Conservation (phyloP, 2,888 invertebrate species). For the Hesperia comma region DNA sequence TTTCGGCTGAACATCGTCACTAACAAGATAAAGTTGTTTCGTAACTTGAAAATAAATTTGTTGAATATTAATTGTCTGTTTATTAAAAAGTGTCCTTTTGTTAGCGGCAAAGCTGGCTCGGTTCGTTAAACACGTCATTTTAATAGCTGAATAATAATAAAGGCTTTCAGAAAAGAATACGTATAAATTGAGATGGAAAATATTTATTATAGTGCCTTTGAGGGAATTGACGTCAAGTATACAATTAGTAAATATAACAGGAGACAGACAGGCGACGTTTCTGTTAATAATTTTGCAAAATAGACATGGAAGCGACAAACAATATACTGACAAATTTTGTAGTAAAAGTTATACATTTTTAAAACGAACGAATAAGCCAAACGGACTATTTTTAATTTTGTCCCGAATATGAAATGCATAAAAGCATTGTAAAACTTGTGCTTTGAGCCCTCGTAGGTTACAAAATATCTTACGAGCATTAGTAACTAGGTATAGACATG, state of each 20-base stretch:
- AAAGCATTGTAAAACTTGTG: neutral
- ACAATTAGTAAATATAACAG: neutral
- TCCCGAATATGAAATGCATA: neutral
- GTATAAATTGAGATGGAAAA: constrained; percentile 4
- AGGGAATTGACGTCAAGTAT: neutral
- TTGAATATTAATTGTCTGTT: constrained; percentile 10
- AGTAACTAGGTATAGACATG: neutral
- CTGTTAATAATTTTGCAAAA: no score
- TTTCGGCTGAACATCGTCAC: neutral
- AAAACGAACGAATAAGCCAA: no score
- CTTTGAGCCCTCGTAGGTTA: no score
- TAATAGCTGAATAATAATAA: neutral
- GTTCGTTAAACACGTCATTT: constrained; percentile 13
- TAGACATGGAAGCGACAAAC: no score
- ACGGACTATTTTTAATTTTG: neutral
- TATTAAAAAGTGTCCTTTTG: neutral
- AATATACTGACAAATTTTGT: no score
- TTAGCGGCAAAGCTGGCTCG: constrained; percentile 1
- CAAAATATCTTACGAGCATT: no score
- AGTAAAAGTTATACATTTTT: no score
- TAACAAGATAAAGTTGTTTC: neutral
- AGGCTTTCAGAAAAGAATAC: neutral
- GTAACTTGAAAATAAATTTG: neutral
- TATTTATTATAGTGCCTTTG: neutral
- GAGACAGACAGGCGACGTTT: no score